These are phyloP conservation scores for Prietella phreatophila DNA, from an alignment of 2,113 vertebrate species.

Conservation along the genomic window DNA sequence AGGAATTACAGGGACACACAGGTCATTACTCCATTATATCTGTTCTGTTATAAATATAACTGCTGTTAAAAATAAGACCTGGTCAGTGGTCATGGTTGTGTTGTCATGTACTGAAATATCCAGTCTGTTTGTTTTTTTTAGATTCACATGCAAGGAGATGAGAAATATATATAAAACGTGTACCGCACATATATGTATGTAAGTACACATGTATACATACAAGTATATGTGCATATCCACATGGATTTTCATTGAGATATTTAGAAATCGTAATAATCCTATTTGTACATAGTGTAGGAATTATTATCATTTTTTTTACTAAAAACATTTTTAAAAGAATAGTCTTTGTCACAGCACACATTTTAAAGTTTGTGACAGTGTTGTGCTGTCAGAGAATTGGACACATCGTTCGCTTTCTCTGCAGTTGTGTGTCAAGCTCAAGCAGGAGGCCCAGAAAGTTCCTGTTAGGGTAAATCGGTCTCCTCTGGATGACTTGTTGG, in stretches of 20 bases:
- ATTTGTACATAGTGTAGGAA: not conserved
- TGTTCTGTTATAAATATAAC: not conserved
- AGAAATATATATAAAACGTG: not conserved
- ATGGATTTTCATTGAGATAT: not conserved
- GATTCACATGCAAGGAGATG: not conserved
- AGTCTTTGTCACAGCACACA: conserved; percentile 17
- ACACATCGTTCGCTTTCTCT: conserved; percentile 67
- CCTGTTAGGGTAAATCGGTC: conserved; percentile 79
- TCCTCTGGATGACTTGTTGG: conserved; percentile 62
- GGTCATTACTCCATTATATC: not conserved
- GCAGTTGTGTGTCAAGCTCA: conserved; percentile 72
- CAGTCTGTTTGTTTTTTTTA: not conserved
- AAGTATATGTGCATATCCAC: not conserved
- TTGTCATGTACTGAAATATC: not conserved
- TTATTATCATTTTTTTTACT: too few relatives aligned
- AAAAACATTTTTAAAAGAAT: not conserved
- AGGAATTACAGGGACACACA: not conserved
- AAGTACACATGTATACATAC: not conserved
- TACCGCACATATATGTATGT: not conserved
- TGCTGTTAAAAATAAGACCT: not conserved
- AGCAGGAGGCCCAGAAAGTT: conserved; percentile 86
- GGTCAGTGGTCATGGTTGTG: not conserved
- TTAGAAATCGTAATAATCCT: not conserved
- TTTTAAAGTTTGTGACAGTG: not conserved
- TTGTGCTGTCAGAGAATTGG: conserved; percentile 67